A percentile compares a stretch with the other conserved stretches of the same genome.
Conservation (phyloP, 1,140 invertebrate species). For the Drosophila lini region DNA sequence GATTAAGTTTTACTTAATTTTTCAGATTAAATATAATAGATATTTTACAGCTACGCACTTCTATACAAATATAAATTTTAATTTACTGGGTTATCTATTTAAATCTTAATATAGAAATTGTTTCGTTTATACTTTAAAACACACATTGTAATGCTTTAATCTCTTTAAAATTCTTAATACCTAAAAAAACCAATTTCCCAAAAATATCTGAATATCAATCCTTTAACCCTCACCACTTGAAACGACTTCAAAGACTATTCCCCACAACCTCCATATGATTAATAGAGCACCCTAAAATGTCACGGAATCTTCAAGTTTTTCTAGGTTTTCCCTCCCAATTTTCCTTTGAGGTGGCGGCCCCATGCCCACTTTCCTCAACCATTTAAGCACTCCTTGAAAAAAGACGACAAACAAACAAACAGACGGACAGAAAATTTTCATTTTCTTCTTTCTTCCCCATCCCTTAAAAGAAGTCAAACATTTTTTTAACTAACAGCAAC, state of each 20-base stretch:
- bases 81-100: too few relatives aligned
- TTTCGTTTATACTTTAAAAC: not conserved
- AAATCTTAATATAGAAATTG: too few relatives aligned
- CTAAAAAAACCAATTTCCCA: not conserved
- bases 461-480: constrained; percentile 41
- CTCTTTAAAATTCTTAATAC: too few relatives aligned
- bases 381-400: constrained; percentile 16
- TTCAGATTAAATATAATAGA: too few relatives aligned
- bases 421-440: constrained; percentile 18
- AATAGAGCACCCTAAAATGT: constrained; percentile 32
- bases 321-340: not conserved
- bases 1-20: not conserved
- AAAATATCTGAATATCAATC: not conserved
- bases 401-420: constrained; percentile 15
- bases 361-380: not conserved
- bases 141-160: not conserved
- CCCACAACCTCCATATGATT: constrained; percentile 8
- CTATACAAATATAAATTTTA: not conserved
- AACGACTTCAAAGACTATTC: constrained; percentile 23
- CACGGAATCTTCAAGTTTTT: constrained; percentile 12
- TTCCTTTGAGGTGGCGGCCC: not conserved
- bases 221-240: not conserved
- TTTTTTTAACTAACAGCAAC: constrained; percentile 53
- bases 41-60: not conserved
- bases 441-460: constrained; percentile 16